Evolutionary conservation across 1,140 invertebrate species (phyloP), one percentile per base, ranked within the genome.

Genomic region (Bombyx mandarina): DNA sequence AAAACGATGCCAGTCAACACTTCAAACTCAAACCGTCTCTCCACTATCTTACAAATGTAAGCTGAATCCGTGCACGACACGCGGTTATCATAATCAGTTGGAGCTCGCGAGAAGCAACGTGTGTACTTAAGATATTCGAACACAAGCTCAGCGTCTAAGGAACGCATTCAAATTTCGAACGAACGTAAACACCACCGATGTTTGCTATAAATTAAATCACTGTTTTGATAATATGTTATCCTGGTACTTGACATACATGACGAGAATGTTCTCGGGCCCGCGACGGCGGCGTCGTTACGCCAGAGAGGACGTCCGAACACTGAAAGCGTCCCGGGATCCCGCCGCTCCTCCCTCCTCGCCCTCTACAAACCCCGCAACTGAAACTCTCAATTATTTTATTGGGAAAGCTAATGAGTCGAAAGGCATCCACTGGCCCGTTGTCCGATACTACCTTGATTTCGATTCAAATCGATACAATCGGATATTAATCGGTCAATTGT

Each of bases 321-420:
- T 85, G 79, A 66, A 66, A 65, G 66, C 67, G 67, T 64, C 63
- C 72, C 73, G 67, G 69, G 66, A 69, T 52, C 61, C 73, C 60
- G 26, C 69, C 70, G 70, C 54, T 61, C 67, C 60, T 58, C 64
- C 64, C 69, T 46, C 62, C 63, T 68, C 47, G 52, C 66, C 68
- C 74, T 50, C 55, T 45, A 54, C 63, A 63, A 43, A 63, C 71
- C 69, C 79, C 71, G 69, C 77, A 63, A 70, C 73, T 72, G 68
- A 80, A 82, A 79, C 77, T 80, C 79, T 78, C 77, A 82, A 82
- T 85, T 85, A 85, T 83, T 83, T 85, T 83, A 85, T 85, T 83
- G 79, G 79, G 71, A 82, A 79, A 85, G 79, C 78, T 85, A 85
- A 85, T 85, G 80, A 82, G 79, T 80, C 78, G 73, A 70, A 70